Conservation (phyloP, 2,888 invertebrate genomes). For the Latrodectus elegans region DNA sequence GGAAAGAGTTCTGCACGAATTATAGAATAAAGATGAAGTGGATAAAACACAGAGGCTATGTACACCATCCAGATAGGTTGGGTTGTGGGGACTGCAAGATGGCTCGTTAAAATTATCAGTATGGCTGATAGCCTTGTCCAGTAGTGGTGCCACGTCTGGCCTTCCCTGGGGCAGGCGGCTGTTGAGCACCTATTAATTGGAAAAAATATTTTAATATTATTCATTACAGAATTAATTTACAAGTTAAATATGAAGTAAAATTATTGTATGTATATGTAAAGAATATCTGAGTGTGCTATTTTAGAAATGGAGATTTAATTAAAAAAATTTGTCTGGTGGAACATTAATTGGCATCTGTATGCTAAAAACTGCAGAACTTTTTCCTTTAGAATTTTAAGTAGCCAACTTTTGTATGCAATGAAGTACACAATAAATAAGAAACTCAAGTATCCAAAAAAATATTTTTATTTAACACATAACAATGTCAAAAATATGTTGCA, state of each 20-base stretch:
- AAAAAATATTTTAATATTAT: constrained; percentile 23
- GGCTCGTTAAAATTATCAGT: constrained; percentile 63
- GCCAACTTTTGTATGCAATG: neutral
- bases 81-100: constrained; percentile 44
- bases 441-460: constrained; percentile 18
- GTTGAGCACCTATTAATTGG: constrained; percentile 59
- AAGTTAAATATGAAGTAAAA: neutral
- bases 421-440: constrained; percentile 2
- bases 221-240: constrained; percentile 2
- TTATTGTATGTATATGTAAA: no score
- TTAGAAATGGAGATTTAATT: no score
- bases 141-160: constrained; percentile 66
- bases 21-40: constrained; percentile 61
- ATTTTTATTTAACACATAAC: constrained; percentile 57
- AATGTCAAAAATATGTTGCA: constrained; percentile 39
- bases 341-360: constrained; percentile 2
- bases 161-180: constrained; percentile 63
- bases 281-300: no score
- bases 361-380: constrained; percentile 29
- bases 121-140: constrained; percentile 66
- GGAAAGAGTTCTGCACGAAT: constrained; percentile 63
- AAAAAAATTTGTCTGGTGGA: neutral
- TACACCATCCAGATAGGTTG: constrained; percentile 60
- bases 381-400: neutral
- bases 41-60: constrained; percentile 69